Evolutionary conservation across 2,797 vertebrate genomes (phyloP).

Genomic region (Danio jaintianensis): DNA sequence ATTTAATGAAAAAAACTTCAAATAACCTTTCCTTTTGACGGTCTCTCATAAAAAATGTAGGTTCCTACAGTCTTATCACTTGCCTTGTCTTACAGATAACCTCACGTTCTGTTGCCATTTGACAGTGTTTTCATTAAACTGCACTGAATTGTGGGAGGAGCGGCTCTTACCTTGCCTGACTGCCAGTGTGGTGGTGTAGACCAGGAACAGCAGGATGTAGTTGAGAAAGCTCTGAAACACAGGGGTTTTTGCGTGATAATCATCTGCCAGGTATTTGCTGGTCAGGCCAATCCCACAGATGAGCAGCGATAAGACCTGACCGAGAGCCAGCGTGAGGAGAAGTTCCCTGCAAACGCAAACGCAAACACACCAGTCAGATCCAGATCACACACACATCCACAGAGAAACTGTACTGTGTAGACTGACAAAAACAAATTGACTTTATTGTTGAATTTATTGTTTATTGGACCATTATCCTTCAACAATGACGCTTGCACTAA

Average conservation of each 20-base stretch:
- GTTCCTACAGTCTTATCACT: background rate
- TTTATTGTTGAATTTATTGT: no score
- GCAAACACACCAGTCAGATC: slow-evolving; percentile 54
- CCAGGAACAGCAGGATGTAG: slow-evolving; percentile 95
- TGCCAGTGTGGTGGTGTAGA: slow-evolving; percentile 94
- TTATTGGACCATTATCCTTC: no score
- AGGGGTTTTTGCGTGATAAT: slow-evolving; percentile 94
- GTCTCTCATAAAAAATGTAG: background rate
- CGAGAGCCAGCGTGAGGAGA: slow-evolving; percentile 89
- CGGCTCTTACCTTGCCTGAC: slow-evolving; percentile 91
- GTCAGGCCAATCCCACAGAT: slow-evolving; percentile 93
- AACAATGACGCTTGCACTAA: no score
- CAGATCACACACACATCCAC: background rate
- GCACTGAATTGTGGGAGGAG: background rate
- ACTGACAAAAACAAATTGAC: no score
- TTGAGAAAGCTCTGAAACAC: slow-evolving; percentile 97
- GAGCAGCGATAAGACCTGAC: slow-evolving; percentile 91
- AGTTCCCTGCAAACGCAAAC: slow-evolving; percentile 84
- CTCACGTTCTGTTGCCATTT: slow-evolving; percentile 7
- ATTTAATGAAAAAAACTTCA: slow-evolving; percentile 7
- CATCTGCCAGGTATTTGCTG: slow-evolving; percentile 93
- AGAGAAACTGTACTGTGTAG: background rate
- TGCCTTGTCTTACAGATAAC: background rate
- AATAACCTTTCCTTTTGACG: slow-evolving; percentile 8
- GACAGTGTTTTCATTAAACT: background rate